Percentiles rank a stretch among this genome's conserved stretches.
These are phyloP conservation scores for Thunnus thynnus DNA, from an alignment of 2,113 vertebrate genomes.

Conservation along the genomic window DNA sequence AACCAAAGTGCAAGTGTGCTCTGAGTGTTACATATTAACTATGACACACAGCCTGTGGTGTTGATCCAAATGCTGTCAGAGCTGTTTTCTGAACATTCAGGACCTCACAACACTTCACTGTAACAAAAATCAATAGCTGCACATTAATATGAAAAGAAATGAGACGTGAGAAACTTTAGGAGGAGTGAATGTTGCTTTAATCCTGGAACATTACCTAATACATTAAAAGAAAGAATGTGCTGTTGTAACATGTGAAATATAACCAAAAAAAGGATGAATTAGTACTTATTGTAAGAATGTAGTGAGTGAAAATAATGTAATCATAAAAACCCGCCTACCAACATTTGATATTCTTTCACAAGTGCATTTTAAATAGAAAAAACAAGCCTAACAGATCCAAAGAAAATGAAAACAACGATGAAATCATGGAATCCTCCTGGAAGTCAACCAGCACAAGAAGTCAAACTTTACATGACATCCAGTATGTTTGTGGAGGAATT, in stretches of 20 bases:
- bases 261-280: conserved; percentile 57
- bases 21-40: conserved; percentile 85
- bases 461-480: conserved; percentile 19
- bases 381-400: conserved; percentile 34
- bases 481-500: conserved; percentile 30
- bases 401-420: conserved; percentile 44
- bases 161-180: conserved; percentile 17
- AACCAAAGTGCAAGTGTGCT: conserved; percentile 87
- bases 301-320: conserved; percentile 54
- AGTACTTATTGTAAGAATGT: conserved; percentile 60
- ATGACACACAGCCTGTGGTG: conserved; percentile 6
- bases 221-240: conserved; percentile 63
- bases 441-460: conserved; percentile 48
- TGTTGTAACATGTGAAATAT: conserved; percentile 51
- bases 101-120: not conserved
- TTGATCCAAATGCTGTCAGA: conserved; percentile 12
- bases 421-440: conserved; percentile 35
- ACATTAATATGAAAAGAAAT: conserved; percentile 4
- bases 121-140: not conserved
- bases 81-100: conserved; percentile 20
- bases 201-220: conserved; percentile 67
- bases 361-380: conserved; percentile 48
- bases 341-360: conserved; percentile 31
- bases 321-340: conserved; percentile 39
- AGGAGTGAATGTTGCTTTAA: conserved; percentile 79